Percentiles rank a stretch among this genome's conserved stretches.
Conservation (phyloP, 2,888 invertebrate species). For the Monopis laevigella region DNA sequence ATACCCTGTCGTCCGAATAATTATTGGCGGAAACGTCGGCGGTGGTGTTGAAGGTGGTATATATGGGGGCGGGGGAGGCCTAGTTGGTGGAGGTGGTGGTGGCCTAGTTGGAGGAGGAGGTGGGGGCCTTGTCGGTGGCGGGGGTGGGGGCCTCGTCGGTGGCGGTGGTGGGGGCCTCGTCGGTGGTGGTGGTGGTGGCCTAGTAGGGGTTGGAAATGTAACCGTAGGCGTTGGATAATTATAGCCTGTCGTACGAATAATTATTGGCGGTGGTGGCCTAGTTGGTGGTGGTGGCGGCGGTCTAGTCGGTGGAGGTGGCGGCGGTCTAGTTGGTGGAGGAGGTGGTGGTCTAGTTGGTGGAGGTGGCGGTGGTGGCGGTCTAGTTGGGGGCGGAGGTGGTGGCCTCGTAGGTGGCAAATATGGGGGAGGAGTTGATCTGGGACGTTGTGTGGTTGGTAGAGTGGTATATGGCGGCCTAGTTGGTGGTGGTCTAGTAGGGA, state of each 20-base stretch:
- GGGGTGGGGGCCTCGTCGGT: not conserved
- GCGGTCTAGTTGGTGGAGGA: not conserved
- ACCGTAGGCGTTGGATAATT: conserved; percentile 22
- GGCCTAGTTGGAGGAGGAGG: conserved; percentile 9
- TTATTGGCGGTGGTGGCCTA: not conserved
- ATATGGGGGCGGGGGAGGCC: conserved; percentile 18
- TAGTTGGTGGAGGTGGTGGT: conserved; percentile 19
- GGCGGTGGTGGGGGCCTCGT: conserved; percentile 7
- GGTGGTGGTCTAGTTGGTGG: conserved; percentile 20
- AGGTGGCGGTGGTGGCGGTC: conserved; percentile 17
- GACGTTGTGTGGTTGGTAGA: conserved; percentile 19
- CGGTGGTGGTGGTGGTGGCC: conserved; percentile 16
- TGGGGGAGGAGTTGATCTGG: conserved; percentile 16
- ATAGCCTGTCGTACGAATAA: conserved; percentile 34
- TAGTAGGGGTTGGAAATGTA: conserved; percentile 25
- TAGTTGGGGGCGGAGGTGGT: conserved; percentile 18
- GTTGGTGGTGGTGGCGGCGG: too few species aligned
- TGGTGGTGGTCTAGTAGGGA: conserved; percentile 13
- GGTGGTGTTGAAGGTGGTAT: conserved; percentile 17
- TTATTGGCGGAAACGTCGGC: conserved; percentile 6
- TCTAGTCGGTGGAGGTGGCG: conserved; percentile 19
- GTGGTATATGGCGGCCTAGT: conserved; percentile 10
- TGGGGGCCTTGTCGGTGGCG: not conserved
- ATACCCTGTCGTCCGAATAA: conserved; percentile 13
- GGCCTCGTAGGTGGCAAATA: conserved; percentile 19